Conservation (phyloP, 2,113 vertebrate genomes). For the mouse (Mus musculus) region GRCm39 chr5:81278001-81278500, state of each 20-base stretch:
- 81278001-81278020: background rate
- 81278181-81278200: slow-evolving; percentile 69
- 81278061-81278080: background rate
- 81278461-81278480: background rate
- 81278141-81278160: slow-evolving; percentile 48
- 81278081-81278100: background rate
- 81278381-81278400: slow-evolving; percentile 58
- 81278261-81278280: slow-evolving; percentile 60
- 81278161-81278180: slow-evolving; percentile 45
- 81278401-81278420: slow-evolving; percentile 65
- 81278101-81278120: background rate
- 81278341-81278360: slow-evolving; percentile 5
- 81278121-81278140: background rate
- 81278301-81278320: slow-evolving; percentile 36
- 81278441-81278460: slow-evolving; percentile 23
- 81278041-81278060: background rate
- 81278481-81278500: background rate
- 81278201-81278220: slow-evolving; percentile 75
- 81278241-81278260: slow-evolving; percentile 63
- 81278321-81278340: background rate
- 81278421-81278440: slow-evolving; percentile 26
- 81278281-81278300: slow-evolving; percentile 1
- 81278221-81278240: slow-evolving; percentile 64
- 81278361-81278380: slow-evolving; percentile 56
- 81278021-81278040: background rate